Evolutionary conservation across 2,113 vertebrate species (phyloP), one percentile per base, ranked within the genome.

Genomic region (Pelmatolapia mariae): DNA sequence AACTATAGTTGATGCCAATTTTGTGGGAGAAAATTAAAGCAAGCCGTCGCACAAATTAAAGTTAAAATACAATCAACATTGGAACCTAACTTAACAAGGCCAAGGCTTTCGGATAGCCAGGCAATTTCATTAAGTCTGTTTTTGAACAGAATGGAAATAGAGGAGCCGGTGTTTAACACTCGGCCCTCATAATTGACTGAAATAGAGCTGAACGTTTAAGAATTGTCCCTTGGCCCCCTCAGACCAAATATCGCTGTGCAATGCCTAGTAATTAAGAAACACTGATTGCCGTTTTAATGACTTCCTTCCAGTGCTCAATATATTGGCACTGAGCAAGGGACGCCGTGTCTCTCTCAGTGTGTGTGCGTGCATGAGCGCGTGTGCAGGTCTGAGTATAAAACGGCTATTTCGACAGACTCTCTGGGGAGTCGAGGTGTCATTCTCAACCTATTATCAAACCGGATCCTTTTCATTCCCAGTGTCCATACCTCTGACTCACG

Each of bases 271-370:
- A 96, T 96, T 96, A 95, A 93, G 89, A 90, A 90, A 87, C 90
- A 91, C 88, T 92, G 93, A 95, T 96, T 91, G 92, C 71, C 8
- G 50, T 93, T 95, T 94, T 92, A 95, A 95, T 93, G 92, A 94
- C 92, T 95, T 92, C 88, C 91, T 93, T 86, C 71, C 82, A 82
- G 89, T 85, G 86, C 57, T 88, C 89, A 53, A 81, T 92, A 80
- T 90, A 92, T 89, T 68, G 83, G 82, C 57, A 31, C 61, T 61
- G 83, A 66, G 81, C 3, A 3, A 80, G 33, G 56, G 8, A 15
- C 36, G 76, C 8, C 0, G 71, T 57, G n/a, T 90, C 52, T 87
- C 80, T 68, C 38, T 87, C 43, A 56, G 73, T 53, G 61, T 53
- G 71, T 52, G 56, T 45, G 82, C 36, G 29, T 40, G 61, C 1